phyloP scores from a whole-genome alignment of 1,140 invertebrate genomes.

The Magallana gigas region DNA sequence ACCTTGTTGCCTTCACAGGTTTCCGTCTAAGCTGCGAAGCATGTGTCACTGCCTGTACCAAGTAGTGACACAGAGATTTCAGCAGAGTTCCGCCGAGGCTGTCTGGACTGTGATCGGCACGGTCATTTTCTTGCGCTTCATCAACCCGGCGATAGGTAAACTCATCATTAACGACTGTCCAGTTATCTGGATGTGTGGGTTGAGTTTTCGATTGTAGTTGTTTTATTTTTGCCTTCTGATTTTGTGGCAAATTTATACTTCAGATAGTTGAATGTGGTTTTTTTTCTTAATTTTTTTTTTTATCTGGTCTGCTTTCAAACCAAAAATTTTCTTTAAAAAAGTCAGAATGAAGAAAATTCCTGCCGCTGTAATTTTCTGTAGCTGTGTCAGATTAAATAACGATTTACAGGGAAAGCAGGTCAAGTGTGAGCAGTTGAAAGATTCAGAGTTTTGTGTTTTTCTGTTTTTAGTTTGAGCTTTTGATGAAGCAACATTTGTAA shows the following conservation, averaged over 20 bases:
- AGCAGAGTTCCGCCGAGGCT: constrained; percentile 83
- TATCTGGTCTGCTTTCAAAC: constrained; percentile 21
- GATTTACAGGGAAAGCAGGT: neutral
- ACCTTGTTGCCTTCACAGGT: constrained; percentile 78
- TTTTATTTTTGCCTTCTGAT: neutral
- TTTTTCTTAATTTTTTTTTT: neutral
- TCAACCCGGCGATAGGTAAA: constrained; percentile 96
- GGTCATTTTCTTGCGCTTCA: constrained; percentile 97
- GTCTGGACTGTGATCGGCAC: constrained; percentile 86
- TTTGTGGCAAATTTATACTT: neutral
- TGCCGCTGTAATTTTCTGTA: too few relatives aligned
- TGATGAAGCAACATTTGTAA: neutral
- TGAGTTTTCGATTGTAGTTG: neutral
- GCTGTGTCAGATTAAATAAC: too few relatives aligned
- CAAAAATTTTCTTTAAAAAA: neutral
- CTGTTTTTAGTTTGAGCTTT: neutral
- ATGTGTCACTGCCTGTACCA: constrained; percentile 99
- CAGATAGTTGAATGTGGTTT: neutral
- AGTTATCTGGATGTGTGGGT: neutral
- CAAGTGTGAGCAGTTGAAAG: constrained; percentile 4
- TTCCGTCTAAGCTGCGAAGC: constrained; percentile 95
- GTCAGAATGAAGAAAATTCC: too few relatives aligned
- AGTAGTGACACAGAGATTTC: constrained; percentile 87
- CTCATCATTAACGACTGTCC: neutral
- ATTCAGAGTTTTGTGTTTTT: neutral